These are phyloP conservation scores for Ptilodon capucinus DNA, from an alignment of 2,888 invertebrate genomes.

Conservation along the genomic window DNA sequence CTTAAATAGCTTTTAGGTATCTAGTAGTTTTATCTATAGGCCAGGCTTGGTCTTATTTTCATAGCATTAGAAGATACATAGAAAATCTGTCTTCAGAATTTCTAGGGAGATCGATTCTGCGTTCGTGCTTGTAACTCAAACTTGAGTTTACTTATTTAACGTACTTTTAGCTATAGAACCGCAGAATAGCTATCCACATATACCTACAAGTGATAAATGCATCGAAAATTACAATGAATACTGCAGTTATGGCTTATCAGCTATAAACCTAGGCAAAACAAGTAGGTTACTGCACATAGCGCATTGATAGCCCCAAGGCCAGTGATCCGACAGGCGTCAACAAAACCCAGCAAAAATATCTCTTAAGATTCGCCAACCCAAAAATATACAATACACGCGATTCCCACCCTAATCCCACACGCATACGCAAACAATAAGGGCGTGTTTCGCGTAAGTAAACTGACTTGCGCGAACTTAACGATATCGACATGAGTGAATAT, in stretches of 20 bases:
- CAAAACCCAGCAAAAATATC: slow-evolving; percentile 58
- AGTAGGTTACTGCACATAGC: not conserved
- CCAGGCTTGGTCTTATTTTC: no score
- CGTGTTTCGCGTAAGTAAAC: slow-evolving; percentile 40
- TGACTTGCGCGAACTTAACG: slow-evolving; percentile 40
- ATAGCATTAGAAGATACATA: no score
- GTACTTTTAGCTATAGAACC: no score
- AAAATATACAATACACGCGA: slow-evolving; percentile 46
- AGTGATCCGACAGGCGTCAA: slow-evolving; percentile 46
- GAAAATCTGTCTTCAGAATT: no score
- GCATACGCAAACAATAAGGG: slow-evolving; percentile 29
- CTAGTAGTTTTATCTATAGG: no score
- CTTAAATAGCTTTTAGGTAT: no score
- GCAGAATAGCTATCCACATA: not conserved
- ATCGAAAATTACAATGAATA: slow-evolving; percentile 1
- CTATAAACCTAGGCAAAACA: slow-evolving; percentile 18
- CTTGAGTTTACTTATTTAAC: no score
- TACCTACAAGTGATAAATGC: not conserved
- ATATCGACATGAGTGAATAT: slow-evolving; percentile 56
- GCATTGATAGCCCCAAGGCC: slow-evolving; percentile 58
- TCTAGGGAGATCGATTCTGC: no score
- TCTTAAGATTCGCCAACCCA: slow-evolving; percentile 66
- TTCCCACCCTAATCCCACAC: slow-evolving; percentile 36
- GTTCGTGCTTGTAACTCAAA: no score
- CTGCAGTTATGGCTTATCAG: slow-evolving; percentile 12